phyloP scores from a whole-genome alignment of 2,797 vertebrate genomes.

The Eremophila alpestris region DNA sequence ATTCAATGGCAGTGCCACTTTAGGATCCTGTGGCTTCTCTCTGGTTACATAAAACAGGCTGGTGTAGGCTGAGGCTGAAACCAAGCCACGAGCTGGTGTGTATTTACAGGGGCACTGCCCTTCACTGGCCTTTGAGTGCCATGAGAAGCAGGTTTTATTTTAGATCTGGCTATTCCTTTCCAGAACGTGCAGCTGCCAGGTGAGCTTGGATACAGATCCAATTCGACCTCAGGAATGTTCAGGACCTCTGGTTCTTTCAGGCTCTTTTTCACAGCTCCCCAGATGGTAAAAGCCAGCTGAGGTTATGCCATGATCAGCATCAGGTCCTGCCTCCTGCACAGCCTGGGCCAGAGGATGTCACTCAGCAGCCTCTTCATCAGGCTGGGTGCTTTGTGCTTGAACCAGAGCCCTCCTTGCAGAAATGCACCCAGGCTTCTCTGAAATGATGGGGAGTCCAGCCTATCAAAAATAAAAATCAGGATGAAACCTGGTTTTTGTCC shows the following conservation, averaged over 20 bases:
- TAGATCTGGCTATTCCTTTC: not conserved
- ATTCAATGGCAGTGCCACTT: conserved; percentile 5
- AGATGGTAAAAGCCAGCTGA: conserved; percentile 23
- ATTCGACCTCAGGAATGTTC: not conserved
- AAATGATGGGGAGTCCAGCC: not conserved
- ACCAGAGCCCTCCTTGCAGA: not conserved
- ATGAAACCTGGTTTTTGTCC: not conserved
- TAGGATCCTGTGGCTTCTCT: not conserved
- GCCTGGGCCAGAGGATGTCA: not conserved
- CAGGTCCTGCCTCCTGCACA: not conserved
- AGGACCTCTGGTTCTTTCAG: conserved; percentile 10
- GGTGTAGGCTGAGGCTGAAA: not conserved
- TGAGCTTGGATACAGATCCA: not conserved
- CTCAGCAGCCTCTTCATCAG: not conserved
- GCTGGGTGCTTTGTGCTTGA: not conserved
- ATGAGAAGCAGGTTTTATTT: not conserved
- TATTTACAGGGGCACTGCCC: not conserved
- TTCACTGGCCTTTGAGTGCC: not conserved
- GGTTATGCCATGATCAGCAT: not conserved
- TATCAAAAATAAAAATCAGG: not conserved
- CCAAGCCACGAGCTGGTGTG: not conserved
- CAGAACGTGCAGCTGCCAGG: not conserved
- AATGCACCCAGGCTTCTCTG: not conserved
- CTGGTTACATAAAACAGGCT: not conserved
- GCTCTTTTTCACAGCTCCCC: not conserved